Evolutionary conservation across 2,888 invertebrate genomes (phyloP).

Genomic region (Caenorhabditis imperialis): DNA sequence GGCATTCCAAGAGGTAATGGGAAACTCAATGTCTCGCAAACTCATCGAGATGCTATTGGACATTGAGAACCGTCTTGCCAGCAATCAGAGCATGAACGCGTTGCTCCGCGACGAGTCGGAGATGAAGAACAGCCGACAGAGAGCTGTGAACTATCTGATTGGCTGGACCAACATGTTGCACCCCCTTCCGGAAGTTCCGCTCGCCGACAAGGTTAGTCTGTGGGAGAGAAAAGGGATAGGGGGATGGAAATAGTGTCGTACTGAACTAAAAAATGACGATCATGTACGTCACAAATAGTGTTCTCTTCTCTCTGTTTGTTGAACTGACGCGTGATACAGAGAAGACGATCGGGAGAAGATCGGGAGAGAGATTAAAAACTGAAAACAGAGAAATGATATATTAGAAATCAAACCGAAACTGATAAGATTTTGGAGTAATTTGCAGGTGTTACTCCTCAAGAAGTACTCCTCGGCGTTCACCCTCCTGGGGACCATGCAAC

Average conservation of each 20-base stretch:
- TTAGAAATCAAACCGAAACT: constrained; percentile 7
- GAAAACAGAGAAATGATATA: constrained; percentile 21
- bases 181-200: constrained; percentile 73
- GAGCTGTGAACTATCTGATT: constrained; percentile 68
- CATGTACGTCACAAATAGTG: constrained; percentile 48
- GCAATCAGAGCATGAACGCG: constrained; percentile 63
- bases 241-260: constrained; percentile 31
- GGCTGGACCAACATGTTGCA: constrained; percentile 75
- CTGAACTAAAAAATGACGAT: constrained; percentile 41
- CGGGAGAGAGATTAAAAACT: too few relatives aligned
- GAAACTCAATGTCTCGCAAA: constrained; percentile 57
- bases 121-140: constrained; percentile 59
- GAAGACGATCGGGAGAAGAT: too few relatives aligned
- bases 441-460: constrained; percentile 70
- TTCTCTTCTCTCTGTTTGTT: constrained; percentile 49
- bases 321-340: constrained; percentile 14
- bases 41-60: constrained; percentile 71
- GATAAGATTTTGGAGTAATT: constrained; percentile 2
- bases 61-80: constrained; percentile 70
- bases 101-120: constrained; percentile 61
- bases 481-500: constrained; percentile 69
- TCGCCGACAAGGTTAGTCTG: constrained; percentile 70
- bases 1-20: constrained; percentile 53
- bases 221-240: constrained; percentile 24
- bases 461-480: constrained; percentile 71